Base-by-base conservation (phyloP, 2,113 vertebrate genomes). In the Hippopotamus amphibius region DNA sequence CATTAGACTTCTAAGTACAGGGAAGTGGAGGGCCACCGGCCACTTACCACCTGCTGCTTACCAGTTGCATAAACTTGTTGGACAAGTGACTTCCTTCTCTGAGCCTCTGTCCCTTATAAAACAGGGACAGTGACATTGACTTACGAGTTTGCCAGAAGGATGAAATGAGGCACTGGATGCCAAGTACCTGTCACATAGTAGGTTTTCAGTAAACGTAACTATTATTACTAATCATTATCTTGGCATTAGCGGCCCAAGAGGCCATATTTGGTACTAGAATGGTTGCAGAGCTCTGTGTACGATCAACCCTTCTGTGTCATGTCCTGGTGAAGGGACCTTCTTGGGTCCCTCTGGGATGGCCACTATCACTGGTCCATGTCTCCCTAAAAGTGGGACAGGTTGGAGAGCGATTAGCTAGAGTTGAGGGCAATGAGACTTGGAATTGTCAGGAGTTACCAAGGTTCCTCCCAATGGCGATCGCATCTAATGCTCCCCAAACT, bases 391-490 rank as follows among this genome's bases (percentile, higher is more conserved):
- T 4, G 22, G 48, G 80, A 90, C 43, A 43, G 6, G 6, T 8
- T 22, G 3, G 74, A 48, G 46, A 95, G 68, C 33, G 74, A 4
- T 9, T 19, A 30, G 17, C 19, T 17, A 19, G 48, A 41, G n/a
- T 1, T 30, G 72, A 46, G 8, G 43, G 24, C 6, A 8, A 6
- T 0, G 14, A 61, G 12, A 17, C 55, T 74, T 69, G 33, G 26
- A 37, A 5, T 5, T 1, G 7, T 16, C 46, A 6, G 48, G 16
- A 3, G 19, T 30, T 0, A 24, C 14, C 37, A 28, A 10, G 63
- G 2, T n/a, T 28, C 61, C 46, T 88, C 50, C 77, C 0, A 0
- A 2, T 0, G 10, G 8, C 0, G 3, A 14, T 0, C 17, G 17
- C 4, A 33, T 1, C 76, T 7, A 1, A 10, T 5, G 61, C 69